A percentile compares a stretch with the other conserved stretches of the same genome.
Conservation (phyloP, 2,113 vertebrate species). For the Sinosuthora webbiana region DNA sequence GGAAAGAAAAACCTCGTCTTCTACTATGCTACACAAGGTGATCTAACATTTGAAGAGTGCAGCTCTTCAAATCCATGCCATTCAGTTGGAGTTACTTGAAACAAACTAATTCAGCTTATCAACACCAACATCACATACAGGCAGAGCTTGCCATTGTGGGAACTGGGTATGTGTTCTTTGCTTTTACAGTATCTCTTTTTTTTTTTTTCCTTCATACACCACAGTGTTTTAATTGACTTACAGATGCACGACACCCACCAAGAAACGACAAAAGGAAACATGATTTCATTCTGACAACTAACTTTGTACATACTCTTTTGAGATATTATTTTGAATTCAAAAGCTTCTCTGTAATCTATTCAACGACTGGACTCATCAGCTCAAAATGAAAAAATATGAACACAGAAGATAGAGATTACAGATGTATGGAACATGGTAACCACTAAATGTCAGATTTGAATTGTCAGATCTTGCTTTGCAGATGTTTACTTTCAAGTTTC, state of each 20-base stretch:
- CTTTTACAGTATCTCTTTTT: background rate
- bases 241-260: background rate
- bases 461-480: background rate
- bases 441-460: background rate
- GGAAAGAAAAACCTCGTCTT: background rate
- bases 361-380: background rate
- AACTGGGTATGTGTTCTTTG: background rate
- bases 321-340: background rate
- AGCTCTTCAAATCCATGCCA: background rate
- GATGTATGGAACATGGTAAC: background rate
- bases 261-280: background rate
- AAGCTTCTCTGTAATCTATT: background rate
- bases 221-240: background rate
- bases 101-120: background rate
- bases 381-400: background rate
- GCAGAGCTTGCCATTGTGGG: background rate
- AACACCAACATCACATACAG: background rate
- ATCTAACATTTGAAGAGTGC: background rate
- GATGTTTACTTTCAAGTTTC: background rate
- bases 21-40: background rate
- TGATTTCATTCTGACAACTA: background rate
- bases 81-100: background rate
- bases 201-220: background rate
- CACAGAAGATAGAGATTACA: background rate
- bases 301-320: background rate